phyloP scores from a whole-genome alignment of 2,888 invertebrate species.

The Agriotes lineatus region DNA sequence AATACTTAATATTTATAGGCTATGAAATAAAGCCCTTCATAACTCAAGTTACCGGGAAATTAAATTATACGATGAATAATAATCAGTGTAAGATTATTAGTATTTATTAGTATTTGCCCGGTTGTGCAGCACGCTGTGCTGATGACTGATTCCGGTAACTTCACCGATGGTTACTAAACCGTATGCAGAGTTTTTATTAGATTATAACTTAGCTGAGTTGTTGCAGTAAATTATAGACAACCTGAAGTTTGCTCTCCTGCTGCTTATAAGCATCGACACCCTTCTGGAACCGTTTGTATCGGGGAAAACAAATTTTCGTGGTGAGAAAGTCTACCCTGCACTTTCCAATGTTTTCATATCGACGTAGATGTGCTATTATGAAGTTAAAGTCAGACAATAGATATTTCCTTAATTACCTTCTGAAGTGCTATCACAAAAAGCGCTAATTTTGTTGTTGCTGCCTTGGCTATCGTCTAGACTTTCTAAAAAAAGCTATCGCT shows the following conservation, averaged over 20 bases:
- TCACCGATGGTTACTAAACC: slow-evolving; percentile 8
- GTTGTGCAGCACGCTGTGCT: slow-evolving; percentile 7
- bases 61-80: slow-evolving; percentile 16
- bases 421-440: too few relatives aligned
- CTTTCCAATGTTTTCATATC: not conserved
- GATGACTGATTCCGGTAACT: slow-evolving; percentile 3
- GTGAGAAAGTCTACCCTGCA: too few relatives aligned
- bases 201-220: slow-evolving; percentile 26
- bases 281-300: not conserved
- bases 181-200: slow-evolving; percentile 19
- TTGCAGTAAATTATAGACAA: slow-evolving; percentile 25
- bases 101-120: slow-evolving; percentile 12
- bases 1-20: slow-evolving; percentile 12
- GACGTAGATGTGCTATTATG: too few relatives aligned
- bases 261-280: slow-evolving; percentile 21
- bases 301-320: too few relatives aligned
- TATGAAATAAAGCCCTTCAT: slow-evolving; percentile 7
- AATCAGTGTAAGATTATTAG: slow-evolving; percentile 13
- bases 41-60: slow-evolving; percentile 4
- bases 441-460: too few relatives aligned
- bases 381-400: too few relatives aligned
- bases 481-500: too few relatives aligned
- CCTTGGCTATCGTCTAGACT: too few relatives aligned
- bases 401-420: too few relatives aligned
- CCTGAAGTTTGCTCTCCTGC: slow-evolving; percentile 5